Evolutionary conservation across 2,888 invertebrate genomes (phyloP).

Genomic region (Pegoplata infirma): DNA sequence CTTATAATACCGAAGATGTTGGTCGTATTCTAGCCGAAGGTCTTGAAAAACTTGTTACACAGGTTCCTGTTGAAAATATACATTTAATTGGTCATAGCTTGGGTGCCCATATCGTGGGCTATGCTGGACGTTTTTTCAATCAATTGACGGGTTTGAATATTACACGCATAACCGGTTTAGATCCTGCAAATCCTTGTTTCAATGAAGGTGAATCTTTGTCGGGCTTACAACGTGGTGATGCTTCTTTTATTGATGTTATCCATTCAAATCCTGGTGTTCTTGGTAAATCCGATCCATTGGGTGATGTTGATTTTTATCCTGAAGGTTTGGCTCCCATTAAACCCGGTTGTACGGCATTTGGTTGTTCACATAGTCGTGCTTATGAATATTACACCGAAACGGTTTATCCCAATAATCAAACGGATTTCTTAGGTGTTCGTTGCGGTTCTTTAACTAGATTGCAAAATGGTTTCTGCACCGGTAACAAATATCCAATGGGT

Average conservation of each 20-base stretch:
- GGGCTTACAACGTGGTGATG: slow-evolving; percentile 71
- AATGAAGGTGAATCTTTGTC: slow-evolving; percentile 69
- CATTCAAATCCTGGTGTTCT: slow-evolving; percentile 70
- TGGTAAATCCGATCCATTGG: slow-evolving; percentile 67
- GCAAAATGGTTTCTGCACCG: slow-evolving; percentile 61
- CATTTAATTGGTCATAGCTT: slow-evolving; percentile 73
- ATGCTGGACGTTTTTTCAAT: slow-evolving; percentile 69
- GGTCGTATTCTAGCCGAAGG: slow-evolving; percentile 67
- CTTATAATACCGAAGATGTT: slow-evolving; percentile 73
- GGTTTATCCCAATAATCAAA: slow-evolving; percentile 69
- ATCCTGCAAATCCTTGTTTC: slow-evolving; percentile 75
- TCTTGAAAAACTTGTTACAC: slow-evolving; percentile 62
- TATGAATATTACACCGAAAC: slow-evolving; percentile 70
- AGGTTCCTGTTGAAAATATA: slow-evolving; percentile 66
- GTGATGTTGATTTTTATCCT: slow-evolving; percentile 72
- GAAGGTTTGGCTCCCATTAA: slow-evolving; percentile 67
- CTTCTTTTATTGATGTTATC: slow-evolving; percentile 72
- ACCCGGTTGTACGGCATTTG: slow-evolving; percentile 65
- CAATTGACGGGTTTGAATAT: slow-evolving; percentile 65
- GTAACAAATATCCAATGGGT: slow-evolving; percentile 66
- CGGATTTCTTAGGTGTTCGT: slow-evolving; percentile 66
- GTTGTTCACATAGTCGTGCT: slow-evolving; percentile 70
- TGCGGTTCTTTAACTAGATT: slow-evolving; percentile 66
- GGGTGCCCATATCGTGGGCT: slow-evolving; percentile 73
- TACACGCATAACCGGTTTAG: slow-evolving; percentile 73